Conservation (phyloP, 1,140 invertebrate species). For the Orius laevigatus region DNA sequence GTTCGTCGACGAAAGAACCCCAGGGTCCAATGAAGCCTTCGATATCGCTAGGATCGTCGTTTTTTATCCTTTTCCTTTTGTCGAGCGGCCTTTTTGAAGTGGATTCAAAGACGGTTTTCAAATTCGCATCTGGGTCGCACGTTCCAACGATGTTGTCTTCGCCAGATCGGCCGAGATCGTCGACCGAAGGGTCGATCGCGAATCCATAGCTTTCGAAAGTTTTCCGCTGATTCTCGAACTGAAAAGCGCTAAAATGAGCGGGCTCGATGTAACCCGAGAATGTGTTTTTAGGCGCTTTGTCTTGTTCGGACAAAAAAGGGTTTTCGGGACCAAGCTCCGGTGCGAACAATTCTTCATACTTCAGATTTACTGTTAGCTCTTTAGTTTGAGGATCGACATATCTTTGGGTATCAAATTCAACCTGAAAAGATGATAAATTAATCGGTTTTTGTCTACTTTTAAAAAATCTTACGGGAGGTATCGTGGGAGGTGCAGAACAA, state of each 20-base stretch:
- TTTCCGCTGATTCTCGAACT: slow-evolving; percentile 94
- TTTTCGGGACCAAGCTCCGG: slow-evolving; percentile 80
- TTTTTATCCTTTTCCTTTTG: slow-evolving; percentile 80
- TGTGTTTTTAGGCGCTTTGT: slow-evolving; percentile 75
- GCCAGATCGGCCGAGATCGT: slow-evolving; percentile 29
- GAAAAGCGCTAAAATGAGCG: slow-evolving; percentile 90
- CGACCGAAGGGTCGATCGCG: slow-evolving; percentile 83
- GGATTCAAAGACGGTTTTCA: slow-evolving; percentile 78
- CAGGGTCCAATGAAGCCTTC: slow-evolving; percentile 94
- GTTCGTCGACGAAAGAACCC: slow-evolving; percentile 87
- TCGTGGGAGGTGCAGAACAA: slow-evolving; percentile 61
- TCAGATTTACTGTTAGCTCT: slow-evolving; percentile 83
- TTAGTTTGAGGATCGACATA: slow-evolving; percentile 55
- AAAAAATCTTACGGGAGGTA: slow-evolving; percentile 46
- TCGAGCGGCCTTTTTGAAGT: slow-evolving; percentile 53
- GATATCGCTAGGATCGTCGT: slow-evolving; percentile 81
- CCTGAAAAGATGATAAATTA: slow-evolving; percentile 13
- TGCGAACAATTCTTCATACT: slow-evolving; percentile 88
- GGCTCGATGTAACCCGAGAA: slow-evolving; percentile 88
- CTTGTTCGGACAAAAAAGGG: slow-evolving; percentile 79
- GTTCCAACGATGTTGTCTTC: slow-evolving; percentile 52
- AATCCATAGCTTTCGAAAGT: slow-evolving; percentile 94
- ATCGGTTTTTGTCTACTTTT: background rate
- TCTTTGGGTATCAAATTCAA: slow-evolving; percentile 29
- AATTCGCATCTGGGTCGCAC: slow-evolving; percentile 36